A percentile compares a stretch with the other conserved stretches of the same genome.
Conservation (phyloP, 2,888 invertebrate species). For the Diloba caeruleocephala region DNA sequence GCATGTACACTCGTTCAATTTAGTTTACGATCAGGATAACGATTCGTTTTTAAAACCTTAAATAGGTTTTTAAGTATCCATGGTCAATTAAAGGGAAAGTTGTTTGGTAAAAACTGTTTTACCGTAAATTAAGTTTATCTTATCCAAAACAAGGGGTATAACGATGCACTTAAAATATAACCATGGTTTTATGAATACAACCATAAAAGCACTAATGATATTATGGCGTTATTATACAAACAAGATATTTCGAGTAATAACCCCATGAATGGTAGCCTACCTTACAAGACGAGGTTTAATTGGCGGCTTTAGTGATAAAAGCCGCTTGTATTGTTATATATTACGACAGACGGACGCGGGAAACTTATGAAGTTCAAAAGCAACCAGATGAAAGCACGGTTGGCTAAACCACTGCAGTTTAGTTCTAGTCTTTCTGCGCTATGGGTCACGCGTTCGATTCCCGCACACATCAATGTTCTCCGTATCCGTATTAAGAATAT, state of each 20-base stretch:
- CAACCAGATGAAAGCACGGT: slow-evolving; percentile 43
- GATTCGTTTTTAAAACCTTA: slow-evolving; percentile 65
- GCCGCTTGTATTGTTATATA: slow-evolving; percentile 44
- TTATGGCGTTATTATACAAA: slow-evolving; percentile 70
- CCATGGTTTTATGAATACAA: slow-evolving; percentile 66
- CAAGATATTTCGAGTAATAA: slow-evolving; percentile 61
- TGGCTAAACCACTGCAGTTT: slow-evolving; percentile 29
- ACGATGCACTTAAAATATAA: slow-evolving; percentile 66
- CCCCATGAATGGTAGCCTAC: slow-evolving; percentile 47
- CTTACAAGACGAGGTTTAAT: slow-evolving; percentile 48
- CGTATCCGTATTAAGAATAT: too few relatives aligned
- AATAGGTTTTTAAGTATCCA: slow-evolving; percentile 70
- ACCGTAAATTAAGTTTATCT: slow-evolving; percentile 72
- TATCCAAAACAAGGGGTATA: slow-evolving; percentile 67
- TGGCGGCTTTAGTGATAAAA: slow-evolving; percentile 53
- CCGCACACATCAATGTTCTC: too few relatives aligned
- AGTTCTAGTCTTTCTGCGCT: neutral
- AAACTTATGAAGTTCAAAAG: slow-evolving; percentile 36
- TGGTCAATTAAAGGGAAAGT: slow-evolving; percentile 79
- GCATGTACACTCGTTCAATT: slow-evolving; percentile 56
- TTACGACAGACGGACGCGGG: slow-evolving; percentile 26
- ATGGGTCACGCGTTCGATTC: too few relatives aligned
- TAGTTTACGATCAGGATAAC: slow-evolving; percentile 72
- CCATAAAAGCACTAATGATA: slow-evolving; percentile 70
- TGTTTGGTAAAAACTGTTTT: slow-evolving; percentile 62